phyloP scores from a whole-genome alignment of 2,113 vertebrate genomes.

The Calidris pygmaea region DNA sequence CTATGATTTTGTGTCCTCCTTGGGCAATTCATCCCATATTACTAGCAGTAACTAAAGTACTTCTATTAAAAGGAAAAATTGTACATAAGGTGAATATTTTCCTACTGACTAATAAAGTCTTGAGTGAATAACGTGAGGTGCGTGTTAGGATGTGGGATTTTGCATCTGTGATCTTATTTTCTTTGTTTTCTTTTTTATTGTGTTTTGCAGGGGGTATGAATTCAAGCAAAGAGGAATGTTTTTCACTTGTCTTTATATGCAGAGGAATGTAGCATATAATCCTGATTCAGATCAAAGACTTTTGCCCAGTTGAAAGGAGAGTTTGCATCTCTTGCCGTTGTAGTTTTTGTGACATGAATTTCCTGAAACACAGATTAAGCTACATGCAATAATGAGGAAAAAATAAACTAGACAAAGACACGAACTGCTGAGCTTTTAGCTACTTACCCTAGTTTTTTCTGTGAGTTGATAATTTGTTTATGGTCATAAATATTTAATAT shows the following conservation, averaged over 20 bases:
- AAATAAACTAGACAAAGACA: neutral
- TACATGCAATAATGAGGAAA: neutral
- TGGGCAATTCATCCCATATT: neutral
- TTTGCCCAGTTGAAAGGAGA: neutral
- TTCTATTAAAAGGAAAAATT: neutral
- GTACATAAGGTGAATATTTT: neutral
- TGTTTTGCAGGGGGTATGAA: neutral
- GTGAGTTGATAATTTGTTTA: neutral
- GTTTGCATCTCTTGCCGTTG: neutral
- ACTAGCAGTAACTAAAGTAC: neutral
- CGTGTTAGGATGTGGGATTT: neutral
- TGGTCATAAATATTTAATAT: neutral
- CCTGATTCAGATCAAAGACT: neutral
- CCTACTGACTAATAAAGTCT: neutral
- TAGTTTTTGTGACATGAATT: neutral
- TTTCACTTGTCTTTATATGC: neutral
- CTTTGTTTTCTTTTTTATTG: neutral
- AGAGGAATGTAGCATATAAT: neutral
- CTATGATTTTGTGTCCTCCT: neutral
- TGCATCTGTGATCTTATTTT: neutral
- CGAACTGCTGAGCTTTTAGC: neutral
- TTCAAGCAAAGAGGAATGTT: neutral
- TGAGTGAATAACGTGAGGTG: neutral
- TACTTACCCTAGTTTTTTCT: neutral
- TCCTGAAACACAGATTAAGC: neutral